A percentile compares a stretch with the other conserved stretches of the same genome.
Conservation (phyloP, 2,113 vertebrate genomes). For the Laticauda laticaudata region DNA sequence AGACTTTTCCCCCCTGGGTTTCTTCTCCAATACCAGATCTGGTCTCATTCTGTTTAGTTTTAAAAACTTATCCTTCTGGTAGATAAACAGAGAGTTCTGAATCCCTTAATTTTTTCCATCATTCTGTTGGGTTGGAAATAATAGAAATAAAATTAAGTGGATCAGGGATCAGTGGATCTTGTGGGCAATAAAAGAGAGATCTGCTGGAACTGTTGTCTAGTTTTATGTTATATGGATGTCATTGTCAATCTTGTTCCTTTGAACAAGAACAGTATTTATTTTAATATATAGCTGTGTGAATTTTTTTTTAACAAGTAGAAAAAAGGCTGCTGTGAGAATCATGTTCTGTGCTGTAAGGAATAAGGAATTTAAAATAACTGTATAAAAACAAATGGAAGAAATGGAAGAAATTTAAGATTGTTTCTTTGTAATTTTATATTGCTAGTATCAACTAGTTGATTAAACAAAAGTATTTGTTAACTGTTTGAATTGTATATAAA, state of each 20-base stretch:
- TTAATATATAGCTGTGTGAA: not conserved
- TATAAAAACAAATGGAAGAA: not conserved
- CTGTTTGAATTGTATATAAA: not conserved
- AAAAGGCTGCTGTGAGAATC: not conserved
- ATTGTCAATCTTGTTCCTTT: not conserved
- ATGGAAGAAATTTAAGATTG: not conserved
- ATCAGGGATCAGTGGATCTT: not conserved
- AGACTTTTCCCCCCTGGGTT: not conserved
- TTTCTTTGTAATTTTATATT: not conserved
- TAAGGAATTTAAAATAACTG: not conserved
- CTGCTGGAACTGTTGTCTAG: not conserved
- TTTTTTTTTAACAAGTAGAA: not conserved
- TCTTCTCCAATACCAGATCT: not conserved
- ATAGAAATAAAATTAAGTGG: not conserved
- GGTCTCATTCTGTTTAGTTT: not conserved
- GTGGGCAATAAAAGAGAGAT: not conserved
- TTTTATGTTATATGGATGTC: not conserved
- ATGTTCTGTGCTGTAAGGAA: not conserved
- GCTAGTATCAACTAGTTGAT: not conserved
- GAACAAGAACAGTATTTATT: not conserved
- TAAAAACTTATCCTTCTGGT: not conserved
- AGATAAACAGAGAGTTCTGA: not conserved
- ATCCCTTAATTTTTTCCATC: not conserved
- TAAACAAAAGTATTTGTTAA: not conserved
- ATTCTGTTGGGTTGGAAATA: not conserved